Percentiles rank a stretch among this genome's conserved stretches.
Conservation (phyloP, 2,113 vertebrate species). For the Anser brachyrhynchus region DNA sequence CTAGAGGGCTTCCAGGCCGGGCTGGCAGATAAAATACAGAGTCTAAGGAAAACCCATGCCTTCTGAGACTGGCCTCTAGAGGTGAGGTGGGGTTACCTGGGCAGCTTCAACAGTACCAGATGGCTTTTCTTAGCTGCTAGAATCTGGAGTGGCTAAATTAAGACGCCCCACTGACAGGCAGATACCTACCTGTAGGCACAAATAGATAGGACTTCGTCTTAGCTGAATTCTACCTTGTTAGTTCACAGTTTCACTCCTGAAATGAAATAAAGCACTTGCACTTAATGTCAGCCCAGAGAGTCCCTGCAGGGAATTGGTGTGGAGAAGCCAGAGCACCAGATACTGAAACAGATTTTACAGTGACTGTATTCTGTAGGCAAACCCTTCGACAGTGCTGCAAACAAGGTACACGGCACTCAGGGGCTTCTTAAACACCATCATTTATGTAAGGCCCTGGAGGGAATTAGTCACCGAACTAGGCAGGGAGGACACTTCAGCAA, state of each 20-base stretch:
- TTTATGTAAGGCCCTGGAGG: neutral
- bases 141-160: neutral
- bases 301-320: neutral
- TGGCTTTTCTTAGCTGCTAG: neutral
- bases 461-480: neutral
- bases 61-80: neutral
- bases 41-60: neutral
- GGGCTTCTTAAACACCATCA: neutral
- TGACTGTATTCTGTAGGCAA: neutral
- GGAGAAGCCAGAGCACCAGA: neutral
- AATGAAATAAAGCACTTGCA: neutral
- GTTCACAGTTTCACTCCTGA: neutral
- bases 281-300: neutral
- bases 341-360: neutral
- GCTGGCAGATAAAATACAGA: fast-evolving
- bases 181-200: neutral
- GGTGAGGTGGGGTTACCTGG: neutral
- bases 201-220: neutral
- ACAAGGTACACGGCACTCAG: neutral
- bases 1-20: neutral
- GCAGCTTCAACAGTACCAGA: neutral
- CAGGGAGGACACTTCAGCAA: neutral
- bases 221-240: neutral
- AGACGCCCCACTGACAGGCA: neutral
- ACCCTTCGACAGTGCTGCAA: neutral